Base-by-base conservation (phyloP, 2,888 invertebrate species). In the Microchrysa polita region DNA sequence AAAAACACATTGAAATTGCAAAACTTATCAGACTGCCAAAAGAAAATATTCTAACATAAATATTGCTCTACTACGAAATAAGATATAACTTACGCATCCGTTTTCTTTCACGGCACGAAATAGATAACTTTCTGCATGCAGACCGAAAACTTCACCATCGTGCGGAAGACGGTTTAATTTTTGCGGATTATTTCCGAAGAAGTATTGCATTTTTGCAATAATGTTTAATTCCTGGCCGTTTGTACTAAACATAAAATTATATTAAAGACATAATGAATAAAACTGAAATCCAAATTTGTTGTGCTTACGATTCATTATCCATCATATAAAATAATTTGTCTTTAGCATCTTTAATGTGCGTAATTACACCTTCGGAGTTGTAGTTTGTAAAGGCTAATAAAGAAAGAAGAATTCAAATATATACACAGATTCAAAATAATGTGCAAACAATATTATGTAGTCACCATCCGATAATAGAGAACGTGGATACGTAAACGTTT, bases 81-180 rank as follows among this genome's bases (percentile, higher is more conserved):
- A 1, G 16, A 14, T 20, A 18, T 42, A 34, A 55, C 16, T 48
- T 67, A 75, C 57, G 40, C 55, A 52, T 23, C 72, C 67, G 55
- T 74, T 73, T 59, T 76, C 73, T 71, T 73, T 67, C 2, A 76
- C 74, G 14, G 67, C 74, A 57, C 76, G 73, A 20, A 76, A 76
- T 57, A 76, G 65, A 18, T 76, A 74, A 22, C 60, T 55, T 52
- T 74, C 65, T 18, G 73, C 40, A 42, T 74, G 42, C 12, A 76
- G 16, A 23, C 73, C 74, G 67, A 76, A 73, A 22, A 76, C 60
- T 65, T 73, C 76, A 16, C 76, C 76, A 40, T 76, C 72, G 5
- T 53, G 12, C 5, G 76, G 76, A 53, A 67, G 16, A 16, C 12
- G 9, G 12, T 48, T 18, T 27, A 63, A 74, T 55, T 27, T 20